Percentiles rank a stretch among this genome's conserved stretches.
Conservation (phyloP, 2,888 invertebrate genomes). For the Chalcis sispes region DNA sequence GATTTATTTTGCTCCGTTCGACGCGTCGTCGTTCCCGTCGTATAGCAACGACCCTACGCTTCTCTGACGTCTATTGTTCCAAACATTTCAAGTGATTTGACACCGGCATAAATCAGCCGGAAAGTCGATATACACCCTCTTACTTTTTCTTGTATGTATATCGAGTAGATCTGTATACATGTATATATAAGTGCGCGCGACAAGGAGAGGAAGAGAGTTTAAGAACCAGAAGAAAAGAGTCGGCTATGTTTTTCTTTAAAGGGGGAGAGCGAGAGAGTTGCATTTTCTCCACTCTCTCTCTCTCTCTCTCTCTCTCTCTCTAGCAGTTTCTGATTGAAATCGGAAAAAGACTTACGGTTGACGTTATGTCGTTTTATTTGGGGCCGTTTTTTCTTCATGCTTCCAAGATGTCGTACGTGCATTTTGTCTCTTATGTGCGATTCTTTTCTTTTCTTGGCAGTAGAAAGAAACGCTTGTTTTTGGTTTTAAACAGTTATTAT, state of each 20-base stretch:
- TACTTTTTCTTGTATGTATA: too few species aligned
- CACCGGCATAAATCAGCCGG: slow-evolving; percentile 57
- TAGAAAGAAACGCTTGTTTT: neutral
- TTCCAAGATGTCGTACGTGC: neutral
- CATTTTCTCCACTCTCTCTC: too few species aligned
- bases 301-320: neutral
- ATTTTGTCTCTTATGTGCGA: neutral
- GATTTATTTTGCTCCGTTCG: slow-evolving; percentile 55
- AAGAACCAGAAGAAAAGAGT: neutral
- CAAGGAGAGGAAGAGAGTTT: neutral
- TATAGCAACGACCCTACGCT: slow-evolving; percentile 10
- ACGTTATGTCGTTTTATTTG: slow-evolving; percentile 48
- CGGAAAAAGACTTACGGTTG: slow-evolving; percentile 54
- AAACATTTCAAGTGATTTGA: slow-evolving; percentile 57
- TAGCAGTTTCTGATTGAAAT: slow-evolving; percentile 49
- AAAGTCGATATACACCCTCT: slow-evolving; percentile 52
- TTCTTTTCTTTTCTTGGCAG: neutral
- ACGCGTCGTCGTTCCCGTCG: slow-evolving; percentile 38
- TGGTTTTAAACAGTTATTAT: neutral
- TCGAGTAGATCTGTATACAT: neutral
- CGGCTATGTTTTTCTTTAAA: slow-evolving; percentile 40
- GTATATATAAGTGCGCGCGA: neutral
- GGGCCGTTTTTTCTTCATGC: neutral
- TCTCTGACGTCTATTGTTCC: slow-evolving; percentile 56
- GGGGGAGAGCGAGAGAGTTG: neutral